Conservation (phyloP, 35 echinoderm and acorn worm species). For the Heliocidaris erythrogramma region DNA sequence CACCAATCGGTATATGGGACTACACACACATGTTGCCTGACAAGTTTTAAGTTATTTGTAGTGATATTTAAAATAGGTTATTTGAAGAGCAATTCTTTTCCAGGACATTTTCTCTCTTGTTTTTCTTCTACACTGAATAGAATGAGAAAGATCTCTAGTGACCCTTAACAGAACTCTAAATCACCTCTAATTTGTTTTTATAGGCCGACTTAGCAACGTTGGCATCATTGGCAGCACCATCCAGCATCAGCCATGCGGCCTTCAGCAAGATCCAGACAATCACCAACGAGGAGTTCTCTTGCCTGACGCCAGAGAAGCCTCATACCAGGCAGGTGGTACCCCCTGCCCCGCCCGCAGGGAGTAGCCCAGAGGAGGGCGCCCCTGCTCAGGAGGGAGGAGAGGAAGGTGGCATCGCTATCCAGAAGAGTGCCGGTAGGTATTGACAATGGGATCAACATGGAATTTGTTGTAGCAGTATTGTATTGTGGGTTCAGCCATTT, state of each 20-base stretch:
- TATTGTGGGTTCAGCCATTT: no score
- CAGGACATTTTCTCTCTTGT: no score
- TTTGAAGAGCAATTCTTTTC: no score
- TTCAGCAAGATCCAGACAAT: slow-evolving; percentile 97
- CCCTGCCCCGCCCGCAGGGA: slow-evolving; percentile 64
- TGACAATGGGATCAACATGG: no score
- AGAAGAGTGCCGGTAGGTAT: slow-evolving; percentile 30
- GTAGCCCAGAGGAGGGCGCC: slow-evolving; percentile 3
- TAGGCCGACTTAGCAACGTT: not conserved
- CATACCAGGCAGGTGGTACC: slow-evolving; percentile 76
- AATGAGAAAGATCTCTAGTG: no score
- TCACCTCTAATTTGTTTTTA: not conserved
- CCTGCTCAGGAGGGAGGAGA: not conserved
- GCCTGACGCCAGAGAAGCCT: slow-evolving; percentile 56
- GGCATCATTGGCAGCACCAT: not conserved
- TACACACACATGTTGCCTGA: no score
- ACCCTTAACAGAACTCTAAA: no score
- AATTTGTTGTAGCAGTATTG: no score
- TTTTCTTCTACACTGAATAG: no score
- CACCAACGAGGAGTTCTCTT: slow-evolving; percentile 81
- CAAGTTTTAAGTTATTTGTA: no score
- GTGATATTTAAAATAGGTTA: no score
- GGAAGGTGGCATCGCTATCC: slow-evolving; percentile 39
- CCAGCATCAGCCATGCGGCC: not conserved
- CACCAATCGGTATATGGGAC: no score